Base-by-base conservation (phyloP, 2,888 invertebrate genomes). In the Fissipunctia ypsillon region DNA sequence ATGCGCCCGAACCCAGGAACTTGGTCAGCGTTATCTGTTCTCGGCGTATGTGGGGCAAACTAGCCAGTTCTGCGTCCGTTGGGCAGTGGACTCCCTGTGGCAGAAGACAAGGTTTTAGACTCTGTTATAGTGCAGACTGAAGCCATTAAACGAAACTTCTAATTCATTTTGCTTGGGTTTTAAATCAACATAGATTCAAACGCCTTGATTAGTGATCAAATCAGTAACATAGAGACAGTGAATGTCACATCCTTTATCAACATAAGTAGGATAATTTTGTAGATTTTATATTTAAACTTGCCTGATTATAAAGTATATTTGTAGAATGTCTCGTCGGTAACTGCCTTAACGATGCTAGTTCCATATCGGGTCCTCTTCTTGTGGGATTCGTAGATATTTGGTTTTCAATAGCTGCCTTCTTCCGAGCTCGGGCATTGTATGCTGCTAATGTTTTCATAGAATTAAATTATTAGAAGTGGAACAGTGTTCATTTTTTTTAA, bases 1-100 rank as follows among this genome's bases (percentile, higher is more conserved):
- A 99, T 0, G 99, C 99, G 0, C 99, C 99, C 75, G 98, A 98
- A 0, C 99, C 99, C 69, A 99, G 96, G 91, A 99, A 99, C 90
- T 98, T 98, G 22, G 97, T 98, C 43, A 99, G 95, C 0, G 98
- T 98, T 73, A 99, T 98, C 91, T 99, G 98, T 82, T 98, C 98
- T 77, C 98, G 97, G 52, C 97, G 97, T 76, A 99, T 98, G 92
- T 98, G 98, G 0, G 99, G 99, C 71, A 99, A 93, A 65, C 97
- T 96, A 4, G 98, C 97, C 80, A 98, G 96, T 84, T 98, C 98
- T 19, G 97, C 97, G 90, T 98, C 98, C 19, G 97, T 97, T n/a
- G 98, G 96, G 50, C 94, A 93, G 75, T 92, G 93, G 3, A 93
- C 90, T 28, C 95, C 95, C 91, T 97, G 31, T 35, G 14, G 28